Evolutionary conservation across 2,113 vertebrate species (phyloP), one percentile per base, ranked within the genome.

Genomic region (Stigmatopora nigra): DNA sequence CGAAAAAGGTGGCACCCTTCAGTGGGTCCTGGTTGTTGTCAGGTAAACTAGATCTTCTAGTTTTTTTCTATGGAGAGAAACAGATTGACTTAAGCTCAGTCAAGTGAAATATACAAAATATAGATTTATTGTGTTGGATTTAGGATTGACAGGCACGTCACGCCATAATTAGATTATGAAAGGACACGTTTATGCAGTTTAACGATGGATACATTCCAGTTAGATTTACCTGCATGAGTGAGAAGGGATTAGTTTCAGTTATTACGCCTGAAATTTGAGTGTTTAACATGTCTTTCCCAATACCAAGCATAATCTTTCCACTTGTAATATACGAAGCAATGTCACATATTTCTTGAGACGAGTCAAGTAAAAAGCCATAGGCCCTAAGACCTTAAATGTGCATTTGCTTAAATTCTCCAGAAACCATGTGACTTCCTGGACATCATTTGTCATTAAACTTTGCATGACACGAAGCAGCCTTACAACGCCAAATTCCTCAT

Each of bases 11-110:
- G 7, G 84, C 77, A 79, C 93, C 92, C 61, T 71, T 80, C 63
- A 84, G 88, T 0, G 77, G 89, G 81, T 96, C 94, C 78, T 92
- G 94, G 0, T 89, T 90, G 77, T 93, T 92, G 81, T 98, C 94
- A 0, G 94, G 93, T 15, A 94, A 89, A 63, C 91, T 91, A 3
- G 92, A 91, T 47, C 92, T 92, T 20, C 92, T 91, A 69, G 93
- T 92, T 63, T 90, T 93, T 61, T 90, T 91, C 92, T 96, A 86
- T 9, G 47, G 12, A 60, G 41, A 51, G 22, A 44, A 11, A 36
- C 19, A 48, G n/a, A 57, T 31, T 68, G 10, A 45, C n/a, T 56
- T 14, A 25, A 44, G 20, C 51, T 14, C 17, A 36, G 20, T 2
- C 20, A 53, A 25, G 31, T 7, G 36, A 35, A 25, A 41, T n/a